Evolutionary conservation across 2,797 vertebrate genomes (phyloP), one percentile per base, ranked within the genome.

Genomic region (Lepilemur ruficaudatus): DNA sequence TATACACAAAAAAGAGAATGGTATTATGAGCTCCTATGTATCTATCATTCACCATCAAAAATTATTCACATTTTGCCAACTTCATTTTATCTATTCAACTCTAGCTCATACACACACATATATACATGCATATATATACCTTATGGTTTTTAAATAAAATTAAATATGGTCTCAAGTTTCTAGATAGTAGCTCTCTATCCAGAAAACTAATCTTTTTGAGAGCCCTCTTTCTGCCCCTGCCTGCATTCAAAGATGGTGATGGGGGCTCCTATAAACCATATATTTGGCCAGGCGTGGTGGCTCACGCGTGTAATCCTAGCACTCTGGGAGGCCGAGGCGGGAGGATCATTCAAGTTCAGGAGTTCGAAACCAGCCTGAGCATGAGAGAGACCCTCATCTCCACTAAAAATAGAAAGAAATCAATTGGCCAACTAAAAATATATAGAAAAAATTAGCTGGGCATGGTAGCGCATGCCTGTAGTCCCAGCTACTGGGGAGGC

Each of bases 101-200:
- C 14, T 22, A 43, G 9, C 11, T 35, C 52, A 65, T n/a, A 38
- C 4, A 22, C 7, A 79, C 17, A 48, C 7, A 28, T 28, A 23
- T 4, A 79, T 22, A 6, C 1, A 38, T 38, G 38, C 38, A n/a
- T 72, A 32, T n/a, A 75, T 15, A 28, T 50, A n/a, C 41, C 46
- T 63, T 73, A 81, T 41, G 65, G 41, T 30, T 80, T 94, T 41
- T 32, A 76, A 90, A 83, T 87, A 70, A 79, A 95, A 95, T 73
- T 55, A 82, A 93, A 82, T 61, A 48, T 87, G 41, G 81, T 14
- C 43, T 89, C 46, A 79, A 84, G 7, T 90, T 90, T 69, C 38
- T 18, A 87, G 13, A 30, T 70, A 73, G 3, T n/a, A 48, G 10
- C 9, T 82, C 2, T 55, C n/a, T n/a, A n/a, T n/a, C 70, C 38